Base-by-base conservation (phyloP, 1,140 invertebrate species). In the Holotrichia oblita region DNA sequence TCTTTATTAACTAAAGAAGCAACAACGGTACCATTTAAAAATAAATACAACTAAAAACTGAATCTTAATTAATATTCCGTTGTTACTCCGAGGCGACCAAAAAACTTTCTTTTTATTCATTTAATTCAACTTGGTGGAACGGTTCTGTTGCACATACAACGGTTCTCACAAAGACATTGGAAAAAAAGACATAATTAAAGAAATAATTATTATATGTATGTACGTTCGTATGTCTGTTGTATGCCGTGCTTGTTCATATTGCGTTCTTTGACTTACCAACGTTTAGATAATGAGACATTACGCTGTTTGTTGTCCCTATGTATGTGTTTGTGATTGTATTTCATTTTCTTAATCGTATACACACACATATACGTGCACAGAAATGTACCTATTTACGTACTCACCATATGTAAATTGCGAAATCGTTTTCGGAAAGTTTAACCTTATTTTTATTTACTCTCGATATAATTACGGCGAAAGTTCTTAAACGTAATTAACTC, bases 401-500 rank as follows among this genome's bases (percentile, higher is more conserved):
- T 27, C 17, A 69, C 61, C 61, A 34, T 22, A 69, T 69, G 61
- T 69, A 69, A 69, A 69, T 69, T 69, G 61, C 61, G 61, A 69
- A 17, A 69, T 14, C 61, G 61, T 69, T 69, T 69, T 69, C 61
- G 61, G 61, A 69, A 69, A 69, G 61, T 69, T 55, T 69, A 69
- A 69, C 61, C 61, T 69, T 69, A 69, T 69, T 69, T 69, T 69
- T 69, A 34, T 55, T 55, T 55, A 55, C 48, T 69, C 61, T 27
- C 61, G 22, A 69, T 69, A n/a, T 55, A 69, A 69, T 69, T 69
- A 69, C 61, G 61, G 61, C 61, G 61, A 69, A 69, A 69, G 61
- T 69, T 69, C 22, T 69, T 69, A 69, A 34, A 69, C 61, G 61
- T 34, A 69, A 69, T 69, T 69, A 69, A 27, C 61, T 69, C 61